Percentiles rank a stretch among this genome's conserved stretches.
phyloP scores from a whole-genome alignment of 2,888 invertebrate species.

The Tethea ocularis region DNA sequence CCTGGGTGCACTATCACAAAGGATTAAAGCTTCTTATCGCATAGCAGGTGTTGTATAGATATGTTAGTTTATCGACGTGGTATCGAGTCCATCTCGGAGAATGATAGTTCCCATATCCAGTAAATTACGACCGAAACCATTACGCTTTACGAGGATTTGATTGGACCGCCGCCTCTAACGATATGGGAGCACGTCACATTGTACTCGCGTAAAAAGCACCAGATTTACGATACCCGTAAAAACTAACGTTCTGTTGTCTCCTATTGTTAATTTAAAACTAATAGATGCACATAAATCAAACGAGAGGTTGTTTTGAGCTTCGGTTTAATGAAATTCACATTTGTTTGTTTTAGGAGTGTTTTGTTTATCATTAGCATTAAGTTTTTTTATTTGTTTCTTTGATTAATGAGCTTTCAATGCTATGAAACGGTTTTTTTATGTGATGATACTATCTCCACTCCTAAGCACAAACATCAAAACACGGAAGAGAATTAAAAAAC shows the following conservation, averaged over 20 bases:
- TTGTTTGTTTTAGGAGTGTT: conserved; percentile 1
- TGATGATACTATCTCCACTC: conserved; percentile 11
- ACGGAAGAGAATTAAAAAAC: conserved; percentile 33
- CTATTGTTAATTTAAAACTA: conserved; percentile 70
- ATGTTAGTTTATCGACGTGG: conserved; percentile 41
- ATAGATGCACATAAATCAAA: conserved; percentile 60
- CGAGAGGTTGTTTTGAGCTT: conserved; percentile 23
- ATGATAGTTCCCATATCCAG: conserved; percentile 77
- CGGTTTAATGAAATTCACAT: background rate
- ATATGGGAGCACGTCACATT: conserved; percentile 69
- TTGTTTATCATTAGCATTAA: background rate
- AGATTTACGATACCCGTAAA: conserved; percentile 74
- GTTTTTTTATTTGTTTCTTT: background rate
- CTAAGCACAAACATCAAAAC: conserved; percentile 29
- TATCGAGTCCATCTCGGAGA: conserved; percentile 61
- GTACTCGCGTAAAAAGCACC: conserved; percentile 57
- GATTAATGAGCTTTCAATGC: background rate
- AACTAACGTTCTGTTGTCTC: conserved; percentile 55
- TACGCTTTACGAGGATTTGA: conserved; percentile 77
- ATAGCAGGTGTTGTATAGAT: conserved; percentile 16
- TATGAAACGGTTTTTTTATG: background rate
- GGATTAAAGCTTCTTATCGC: conserved; percentile 33
- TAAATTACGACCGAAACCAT: conserved; percentile 71
- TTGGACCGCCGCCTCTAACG: conserved; percentile 74
- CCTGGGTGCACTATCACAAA: conserved; percentile 15